A percentile compares a stretch with the other conserved stretches of the same genome.
Conservation (phyloP, 2,888 invertebrate genomes). For the Drosophila imparisetae region DNA sequence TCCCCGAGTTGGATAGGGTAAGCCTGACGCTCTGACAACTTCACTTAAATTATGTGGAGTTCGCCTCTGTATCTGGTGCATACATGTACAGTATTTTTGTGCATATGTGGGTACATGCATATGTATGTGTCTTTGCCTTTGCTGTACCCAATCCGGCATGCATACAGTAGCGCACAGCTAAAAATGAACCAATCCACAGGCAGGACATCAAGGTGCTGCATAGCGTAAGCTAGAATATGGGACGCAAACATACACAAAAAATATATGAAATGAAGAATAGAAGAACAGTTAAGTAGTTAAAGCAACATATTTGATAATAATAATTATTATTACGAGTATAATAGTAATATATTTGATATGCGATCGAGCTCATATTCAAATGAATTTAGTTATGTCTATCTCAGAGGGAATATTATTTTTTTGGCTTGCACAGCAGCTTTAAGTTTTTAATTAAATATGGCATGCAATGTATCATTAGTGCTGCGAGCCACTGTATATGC, state of each 20-base stretch:
- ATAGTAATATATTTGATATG: not conserved
- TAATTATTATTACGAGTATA: not conserved
- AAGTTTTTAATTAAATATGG: not conserved
- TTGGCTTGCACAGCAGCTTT: not conserved
- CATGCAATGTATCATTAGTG: not conserved
- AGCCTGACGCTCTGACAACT: conserved; percentile 45
- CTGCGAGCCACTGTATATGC: conserved; percentile 4
- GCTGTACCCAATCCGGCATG: conserved; percentile 11
- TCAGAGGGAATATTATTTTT: not conserved
- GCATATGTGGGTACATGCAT: conserved; percentile 17
- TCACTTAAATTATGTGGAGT: conserved; percentile 62
- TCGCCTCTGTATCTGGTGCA: conserved; percentile 35
- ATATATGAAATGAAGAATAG: not conserved
- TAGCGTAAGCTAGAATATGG: not conserved
- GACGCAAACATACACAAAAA: not conserved
- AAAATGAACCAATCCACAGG: not conserved
- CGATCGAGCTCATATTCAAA: not conserved
- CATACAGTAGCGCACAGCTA: conserved; percentile 5
- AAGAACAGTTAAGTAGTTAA: not conserved
- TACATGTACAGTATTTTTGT: conserved; percentile 17
- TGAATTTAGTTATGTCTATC: not conserved
- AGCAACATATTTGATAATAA: not conserved
- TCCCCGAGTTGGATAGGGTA: conserved; percentile 31
- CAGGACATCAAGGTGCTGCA: not conserved
- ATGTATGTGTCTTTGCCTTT: conserved; percentile 17